Evolutionary conservation across 2,888 invertebrate species (phyloP), one percentile per base, ranked within the genome.

Genomic region (Drosophila algonquin): DNA sequence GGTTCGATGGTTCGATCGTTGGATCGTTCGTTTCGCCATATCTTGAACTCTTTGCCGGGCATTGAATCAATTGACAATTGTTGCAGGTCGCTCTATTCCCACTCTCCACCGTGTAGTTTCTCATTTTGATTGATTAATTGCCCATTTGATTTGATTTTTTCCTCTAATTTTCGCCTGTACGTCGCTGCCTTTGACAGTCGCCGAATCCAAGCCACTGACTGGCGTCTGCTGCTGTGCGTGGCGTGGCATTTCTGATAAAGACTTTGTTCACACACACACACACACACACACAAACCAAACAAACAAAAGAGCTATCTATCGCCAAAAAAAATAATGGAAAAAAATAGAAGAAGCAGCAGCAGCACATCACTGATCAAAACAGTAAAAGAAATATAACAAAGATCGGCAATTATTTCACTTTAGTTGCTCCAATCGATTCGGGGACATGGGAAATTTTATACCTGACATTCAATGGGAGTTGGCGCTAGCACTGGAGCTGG

Each of bases 121-220:
- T 62, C 58, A 58, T 63, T 70, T 77, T 85, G 80, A 82, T 82
- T 85, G 86, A 82, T 82, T 85, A 82, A 82, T 82, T 80, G 76
- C 75, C 71, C 73, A 76, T 84, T 84, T 74, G 75, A 80, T 73
- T 63, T 71, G 63, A 67, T 50, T 67, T 70, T 61, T 70, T 61
- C 46, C 55, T n/a, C 47, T 46, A 68, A 57, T 69, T 58, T 68
- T 68, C 40, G 40, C 30, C 30, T 30, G 7, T 30, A 30, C 14
- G 32, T 12, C 10, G 32, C 9, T 50, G 52, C 73, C 53, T 73
- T 73, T 73, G 74, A 73, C 64, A 65, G 57, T 63, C 54, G 55
- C 64, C 72, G 72, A 53, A 52, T 45, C 64, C 72, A 73, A 53
- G 35, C 47, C 35, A 7, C 40, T n/a, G 40, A 7, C 40, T 40